Base-by-base conservation (phyloP, 92 coral and sea anemone species). In the Siderastrea radians region DNA sequence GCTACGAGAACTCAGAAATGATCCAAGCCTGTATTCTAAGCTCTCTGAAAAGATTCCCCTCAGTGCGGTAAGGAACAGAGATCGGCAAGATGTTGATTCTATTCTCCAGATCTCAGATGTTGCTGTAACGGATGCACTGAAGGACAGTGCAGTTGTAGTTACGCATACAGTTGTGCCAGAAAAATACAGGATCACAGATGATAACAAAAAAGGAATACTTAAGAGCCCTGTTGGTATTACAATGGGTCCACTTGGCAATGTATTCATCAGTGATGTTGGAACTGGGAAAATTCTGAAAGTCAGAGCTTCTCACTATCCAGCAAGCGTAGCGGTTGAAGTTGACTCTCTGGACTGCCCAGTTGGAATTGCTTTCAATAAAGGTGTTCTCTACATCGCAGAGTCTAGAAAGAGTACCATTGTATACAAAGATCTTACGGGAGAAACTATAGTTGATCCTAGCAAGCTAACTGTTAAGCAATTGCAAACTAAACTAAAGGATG, bases 101-200 rank as follows among this genome's bases (percentile, higher is more conserved):
- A 7, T 68, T 51, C 55, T 51, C 55, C 55, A 51, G 49, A 68
- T 68, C 72, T 68, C 50, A 8, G 72, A 68, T 68, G 49, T 38
- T 26, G 72, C 48, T 68, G 72, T 68, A 38, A 68, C 72, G 7
- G 72, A 44, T 68, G 72, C 12, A 1, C 12, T 68, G 6, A 68
- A 44, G 10, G 49, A 54, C 67, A 84, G 60, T 73, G 81, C 72
- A 4, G 74, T 15, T 8, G 14, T 7, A n/a, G 88, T 84, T 47
- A 84, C 88, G 17, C 88, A 73, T 7, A 84, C 88, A 62, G 88
- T 84, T 26, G 81, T 73, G 52, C 88, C 88, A 49, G 88, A 73
- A 47, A 84, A 84, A 44, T 84, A 84, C 73, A 73, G 81, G 46
- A 14, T 84, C 49, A 62, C 73, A 73, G 88, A 74, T n/a, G 88